A percentile compares a stretch with the other conserved stretches of the same genome.
These are phyloP conservation scores for Paralichthys olivaceus DNA, from an alignment of 2,113 vertebrate genomes.

Conservation along the genomic window DNA sequence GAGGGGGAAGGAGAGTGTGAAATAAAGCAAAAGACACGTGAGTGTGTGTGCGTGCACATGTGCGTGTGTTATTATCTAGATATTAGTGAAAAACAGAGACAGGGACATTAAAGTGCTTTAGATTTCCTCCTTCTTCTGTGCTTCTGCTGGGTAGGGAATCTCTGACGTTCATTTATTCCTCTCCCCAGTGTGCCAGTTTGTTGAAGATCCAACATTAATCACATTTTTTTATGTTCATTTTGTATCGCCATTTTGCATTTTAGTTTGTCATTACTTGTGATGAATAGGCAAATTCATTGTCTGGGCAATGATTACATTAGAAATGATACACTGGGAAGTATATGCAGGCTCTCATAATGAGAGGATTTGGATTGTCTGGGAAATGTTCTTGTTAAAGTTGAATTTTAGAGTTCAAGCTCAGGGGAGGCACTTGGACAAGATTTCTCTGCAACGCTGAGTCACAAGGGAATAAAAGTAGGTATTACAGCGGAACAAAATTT, in stretches of 20 bases:
- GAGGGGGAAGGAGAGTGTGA: conserved; percentile 32
- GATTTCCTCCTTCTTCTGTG: conserved; percentile 58
- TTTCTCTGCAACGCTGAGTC: conserved; percentile 29
- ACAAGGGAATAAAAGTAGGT: conserved; percentile 33
- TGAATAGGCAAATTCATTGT: conserved; percentile 59
- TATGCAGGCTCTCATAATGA: conserved; percentile 30
- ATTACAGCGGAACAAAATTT: conserved; percentile 40
- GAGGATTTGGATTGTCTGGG: conserved; percentile 33
- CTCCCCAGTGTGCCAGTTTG: conserved; percentile 50
- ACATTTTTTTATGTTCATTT: conserved; percentile 60
- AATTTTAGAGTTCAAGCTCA: conserved; percentile 48
- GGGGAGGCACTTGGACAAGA: conserved; percentile 21
- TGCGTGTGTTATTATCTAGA: conserved; percentile 24
- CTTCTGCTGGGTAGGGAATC: conserved; percentile 65
- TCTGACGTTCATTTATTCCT: conserved; percentile 63
- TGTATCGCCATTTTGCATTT: conserved; percentile 60
- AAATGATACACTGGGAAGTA: conserved; percentile 35
- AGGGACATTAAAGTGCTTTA: conserved; percentile 68
- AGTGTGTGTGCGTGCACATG: not conserved
- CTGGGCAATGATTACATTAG: conserved; percentile 59
- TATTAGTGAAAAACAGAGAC: conserved; percentile 60
- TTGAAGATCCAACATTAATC: conserved; percentile 62
- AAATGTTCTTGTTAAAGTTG: conserved; percentile 40
- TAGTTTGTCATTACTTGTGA: conserved; percentile 61
- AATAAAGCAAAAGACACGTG: conserved; percentile 1